Evolutionary conservation across 2,797 vertebrate genomes (phyloP).

Genomic region (Cuniculus paca): DNA sequence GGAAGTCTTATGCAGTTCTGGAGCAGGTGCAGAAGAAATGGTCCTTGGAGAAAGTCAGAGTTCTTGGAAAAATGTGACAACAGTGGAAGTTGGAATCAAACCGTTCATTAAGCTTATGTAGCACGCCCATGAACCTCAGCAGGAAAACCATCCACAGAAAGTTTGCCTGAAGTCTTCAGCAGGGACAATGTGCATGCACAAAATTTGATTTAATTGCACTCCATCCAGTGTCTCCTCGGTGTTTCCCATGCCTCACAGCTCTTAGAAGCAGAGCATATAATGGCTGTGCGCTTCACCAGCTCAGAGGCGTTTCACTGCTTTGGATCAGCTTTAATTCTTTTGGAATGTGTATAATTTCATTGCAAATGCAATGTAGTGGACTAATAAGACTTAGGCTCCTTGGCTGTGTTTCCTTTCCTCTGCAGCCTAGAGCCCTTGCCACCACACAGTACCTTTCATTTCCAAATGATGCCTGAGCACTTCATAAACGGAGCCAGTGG

Average conservation of each 20-base stretch:
- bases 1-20: background rate
- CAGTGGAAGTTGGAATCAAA: background rate
- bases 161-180: background rate
- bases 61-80: background rate
- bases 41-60: background rate
- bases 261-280: background rate
- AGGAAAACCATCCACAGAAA: background rate
- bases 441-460: slow-evolving; percentile 54
- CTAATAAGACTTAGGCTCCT: slow-evolving; percentile 5
- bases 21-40: background rate
- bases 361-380: background rate
- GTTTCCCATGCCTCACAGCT: background rate
- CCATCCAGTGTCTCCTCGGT: background rate
- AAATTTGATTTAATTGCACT: slow-evolving; percentile 22
- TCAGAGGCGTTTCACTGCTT: background rate
- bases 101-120: background rate
- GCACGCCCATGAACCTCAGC: background rate
- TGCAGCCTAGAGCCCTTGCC: background rate
- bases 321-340: slow-evolving; percentile 36
- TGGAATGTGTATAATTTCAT: slow-evolving; percentile 57
- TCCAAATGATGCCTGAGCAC: slow-evolving; percentile 70
- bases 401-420: slow-evolving; percentile 63
- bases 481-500: slow-evolving; percentile 75
- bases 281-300: background rate
- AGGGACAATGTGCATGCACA: background rate